Evolutionary conservation across 2,113 vertebrate genomes (phyloP).

Genomic region (Trogon surrucura): DNA sequence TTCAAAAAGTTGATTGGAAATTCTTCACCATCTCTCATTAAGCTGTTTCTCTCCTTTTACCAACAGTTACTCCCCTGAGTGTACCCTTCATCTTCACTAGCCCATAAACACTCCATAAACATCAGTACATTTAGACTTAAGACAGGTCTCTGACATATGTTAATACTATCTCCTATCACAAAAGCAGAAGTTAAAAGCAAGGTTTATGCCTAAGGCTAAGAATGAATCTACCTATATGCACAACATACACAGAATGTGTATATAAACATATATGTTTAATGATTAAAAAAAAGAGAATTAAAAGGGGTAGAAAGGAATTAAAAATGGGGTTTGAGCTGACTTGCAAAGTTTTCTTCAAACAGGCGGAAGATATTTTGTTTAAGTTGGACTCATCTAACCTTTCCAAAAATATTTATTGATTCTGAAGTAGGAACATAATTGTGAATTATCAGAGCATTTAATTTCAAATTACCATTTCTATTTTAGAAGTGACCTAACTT

Average conservation of each 20-base stretch:
- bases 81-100: neutral
- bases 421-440: neutral
- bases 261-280: neutral
- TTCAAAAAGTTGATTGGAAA: neutral
- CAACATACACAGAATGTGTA: rapidly evolving
- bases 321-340: neutral
- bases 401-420: neutral
- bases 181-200: neutral
- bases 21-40: neutral
- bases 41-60: neutral
- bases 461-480: neutral
- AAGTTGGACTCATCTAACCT: neutral
- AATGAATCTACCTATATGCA: neutral
- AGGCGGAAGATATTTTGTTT: neutral
- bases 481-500: neutral
- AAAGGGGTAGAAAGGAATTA: neutral
- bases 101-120: neutral
- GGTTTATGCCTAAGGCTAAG: neutral
- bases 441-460: neutral
- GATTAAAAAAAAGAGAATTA: neutral
- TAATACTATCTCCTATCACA: neutral
- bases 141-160: neutral
- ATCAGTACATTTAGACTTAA: neutral
- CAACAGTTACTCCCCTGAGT: neutral
- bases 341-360: neutral